Evolutionary conservation across 2,113 vertebrate species (phyloP).

Genomic region (Equus quagga): DNA sequence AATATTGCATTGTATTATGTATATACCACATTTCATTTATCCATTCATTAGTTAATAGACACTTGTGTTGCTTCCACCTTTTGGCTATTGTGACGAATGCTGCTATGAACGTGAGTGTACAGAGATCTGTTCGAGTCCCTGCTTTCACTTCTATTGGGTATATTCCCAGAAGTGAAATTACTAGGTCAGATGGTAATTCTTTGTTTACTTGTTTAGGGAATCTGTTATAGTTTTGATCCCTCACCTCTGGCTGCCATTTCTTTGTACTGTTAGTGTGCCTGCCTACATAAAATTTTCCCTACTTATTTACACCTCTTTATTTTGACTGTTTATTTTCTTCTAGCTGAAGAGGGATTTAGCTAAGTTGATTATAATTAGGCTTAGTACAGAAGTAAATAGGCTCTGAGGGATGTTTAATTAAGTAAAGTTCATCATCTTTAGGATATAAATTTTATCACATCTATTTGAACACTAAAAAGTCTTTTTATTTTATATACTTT

Average conservation of each 20-base stretch:
- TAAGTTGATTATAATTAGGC: conserved; percentile 13
- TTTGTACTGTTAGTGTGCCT: neutral
- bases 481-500: conserved; percentile 13
- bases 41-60: neutral
- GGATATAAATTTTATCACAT: neutral
- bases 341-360: conserved; percentile 30
- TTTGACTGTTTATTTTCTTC: conserved; percentile 28
- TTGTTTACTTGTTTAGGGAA: neutral
- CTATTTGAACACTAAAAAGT: neutral
- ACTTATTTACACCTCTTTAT: neutral
- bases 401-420: neutral
- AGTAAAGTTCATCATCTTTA: neutral
- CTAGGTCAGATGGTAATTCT: neutral
- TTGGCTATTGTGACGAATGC: neutral
- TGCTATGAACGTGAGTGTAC: neutral
- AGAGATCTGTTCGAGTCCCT: neutral
- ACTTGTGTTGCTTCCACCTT: neutral
- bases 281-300: neutral
- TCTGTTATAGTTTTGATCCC: neutral
- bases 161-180: neutral
- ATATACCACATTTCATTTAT: neutral
- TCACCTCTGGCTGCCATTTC: neutral
- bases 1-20: neutral
- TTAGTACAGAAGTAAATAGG: conserved; percentile 27
- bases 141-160: neutral